Conservation (phyloP, 2,888 invertebrate genomes). For the Sarcophaga variegata region DNA sequence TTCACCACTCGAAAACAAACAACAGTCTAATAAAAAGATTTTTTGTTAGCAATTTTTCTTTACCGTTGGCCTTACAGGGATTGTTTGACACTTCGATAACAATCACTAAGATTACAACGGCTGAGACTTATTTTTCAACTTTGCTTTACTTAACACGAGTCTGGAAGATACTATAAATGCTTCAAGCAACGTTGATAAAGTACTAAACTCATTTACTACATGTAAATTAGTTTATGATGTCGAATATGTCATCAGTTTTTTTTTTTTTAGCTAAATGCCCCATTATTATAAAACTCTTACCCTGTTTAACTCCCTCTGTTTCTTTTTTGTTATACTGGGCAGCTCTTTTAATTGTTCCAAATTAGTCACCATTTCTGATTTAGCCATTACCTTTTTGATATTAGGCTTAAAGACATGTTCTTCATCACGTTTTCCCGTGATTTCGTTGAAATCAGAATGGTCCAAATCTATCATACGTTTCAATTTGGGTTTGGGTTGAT, state of each 20-base stretch:
- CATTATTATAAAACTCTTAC: conserved; percentile 72
- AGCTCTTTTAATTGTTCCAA: conserved; percentile 84
- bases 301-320: conserved; percentile 81
- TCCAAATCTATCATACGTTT: conserved; percentile 69
- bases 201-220: conserved; percentile 69
- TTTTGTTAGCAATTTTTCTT: conserved; percentile 68
- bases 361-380: conserved; percentile 76
- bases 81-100: conserved; percentile 72
- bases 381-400: conserved; percentile 73
- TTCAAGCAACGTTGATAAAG: conserved; percentile 73
- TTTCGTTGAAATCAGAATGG: conserved; percentile 71
- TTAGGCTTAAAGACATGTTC: conserved; percentile 69
- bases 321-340: conserved; percentile 81
- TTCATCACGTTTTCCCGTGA: conserved; percentile 71
- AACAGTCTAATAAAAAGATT: conserved; percentile 75
- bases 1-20: conserved; percentile 68
- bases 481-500: conserved; percentile 46
- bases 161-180: conserved; percentile 71
- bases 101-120: conserved; percentile 82
- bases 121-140: conserved; percentile 73
- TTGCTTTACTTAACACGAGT: conserved; percentile 73
- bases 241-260: conserved; percentile 81
- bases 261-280: neutral
- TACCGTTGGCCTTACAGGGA: conserved; percentile 82
- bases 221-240: conserved; percentile 78